Base-by-base conservation (phyloP, 2,888 invertebrate species). In the Atrina japonica region DNA sequence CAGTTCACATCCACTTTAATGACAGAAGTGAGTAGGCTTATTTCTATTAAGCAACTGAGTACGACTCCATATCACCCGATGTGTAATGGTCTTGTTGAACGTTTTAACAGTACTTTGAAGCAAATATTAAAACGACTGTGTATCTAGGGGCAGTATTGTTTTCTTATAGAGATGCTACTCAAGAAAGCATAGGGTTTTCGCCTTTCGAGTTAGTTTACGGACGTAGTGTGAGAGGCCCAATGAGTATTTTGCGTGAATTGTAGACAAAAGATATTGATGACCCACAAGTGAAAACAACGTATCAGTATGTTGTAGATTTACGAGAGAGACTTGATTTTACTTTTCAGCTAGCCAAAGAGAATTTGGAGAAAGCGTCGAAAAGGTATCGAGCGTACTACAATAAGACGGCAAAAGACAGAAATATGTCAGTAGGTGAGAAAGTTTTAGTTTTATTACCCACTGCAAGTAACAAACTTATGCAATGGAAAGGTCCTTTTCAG, bases 121-220 rank as follows among this genome's bases (percentile, higher is more conserved):
- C 53, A 53, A 29, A 53, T 53, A 16, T 30, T 53, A 3, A 18
- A 25, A 41, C 45, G 59, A 27, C 27, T 59, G 23, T 43, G 59
- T 73, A 66, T 50, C 1, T 75, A 18, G 40, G 30, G 11, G 49
- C 68, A 2, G 53, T 56, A 16, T 52, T 78, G 43, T 78, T 73
- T 63, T 68, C 75, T 1, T 73, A 71, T 23, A 47, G 70, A 43
- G 72, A 72, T 53, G 53, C 53, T 27, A 27, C 70, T 9, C 76
- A 76, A 21, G 75, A 70, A 30, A 70, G 67, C 40, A 14, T 56
- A 29, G 70, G 58, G 9, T 74, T 74, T 53, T 59, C 71, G 5
- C 73, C 69, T 14, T 76, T 78, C 40, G 74, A 78, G 56, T 30
- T 76, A 43, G 43, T 71, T 6, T 78, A 74, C 55, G 78, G 74